Percentiles rank a stretch among this genome's conserved stretches.
phyloP scores from a whole-genome alignment of 2,888 invertebrate species.

The Synergus laeviventris region DNA sequence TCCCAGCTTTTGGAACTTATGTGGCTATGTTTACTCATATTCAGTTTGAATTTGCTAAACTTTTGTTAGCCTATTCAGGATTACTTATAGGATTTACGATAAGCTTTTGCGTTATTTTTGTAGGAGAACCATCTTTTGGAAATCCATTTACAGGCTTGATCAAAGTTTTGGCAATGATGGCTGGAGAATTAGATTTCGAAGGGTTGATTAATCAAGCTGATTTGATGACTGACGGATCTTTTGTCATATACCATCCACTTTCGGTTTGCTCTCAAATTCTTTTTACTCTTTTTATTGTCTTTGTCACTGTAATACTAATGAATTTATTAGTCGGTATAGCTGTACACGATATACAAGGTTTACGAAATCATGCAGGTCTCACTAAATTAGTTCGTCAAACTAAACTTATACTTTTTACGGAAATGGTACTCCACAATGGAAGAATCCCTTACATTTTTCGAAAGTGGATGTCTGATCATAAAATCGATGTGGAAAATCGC shows the following conservation, averaged over 20 bases:
- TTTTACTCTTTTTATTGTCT: slow-evolving; percentile 73
- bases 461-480: slow-evolving; percentile 74
- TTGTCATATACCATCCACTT: slow-evolving; percentile 70
- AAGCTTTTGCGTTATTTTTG: slow-evolving; percentile 75
- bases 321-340: slow-evolving; percentile 75
- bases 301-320: slow-evolving; percentile 75
- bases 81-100: slow-evolving; percentile 75
- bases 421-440: slow-evolving; percentile 75
- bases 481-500: slow-evolving; percentile 73
- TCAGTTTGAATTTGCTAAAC: slow-evolving; percentile 74
- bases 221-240: slow-evolving; percentile 61
- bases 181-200: slow-evolving; percentile 74
- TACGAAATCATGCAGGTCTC: slow-evolving; percentile 76
- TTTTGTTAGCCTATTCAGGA: slow-evolving; percentile 74
- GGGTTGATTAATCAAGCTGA: slow-evolving; percentile 70
- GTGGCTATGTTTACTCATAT: slow-evolving; percentile 77
- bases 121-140: slow-evolving; percentile 70
- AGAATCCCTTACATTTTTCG: slow-evolving; percentile 73
- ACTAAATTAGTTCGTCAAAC: slow-evolving; percentile 77
- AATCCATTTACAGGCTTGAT: slow-evolving; percentile 73
- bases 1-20: slow-evolving; percentile 77
- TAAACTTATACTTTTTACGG: slow-evolving; percentile 76
- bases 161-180: slow-evolving; percentile 75
- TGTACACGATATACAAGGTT: slow-evolving; percentile 75
- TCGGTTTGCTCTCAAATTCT: slow-evolving; percentile 73